A percentile compares a stretch with the other conserved stretches of the same genome.
Conservation (phyloP, 2,113 vertebrate genomes). For the Gadus chalcogrammus region DNA sequence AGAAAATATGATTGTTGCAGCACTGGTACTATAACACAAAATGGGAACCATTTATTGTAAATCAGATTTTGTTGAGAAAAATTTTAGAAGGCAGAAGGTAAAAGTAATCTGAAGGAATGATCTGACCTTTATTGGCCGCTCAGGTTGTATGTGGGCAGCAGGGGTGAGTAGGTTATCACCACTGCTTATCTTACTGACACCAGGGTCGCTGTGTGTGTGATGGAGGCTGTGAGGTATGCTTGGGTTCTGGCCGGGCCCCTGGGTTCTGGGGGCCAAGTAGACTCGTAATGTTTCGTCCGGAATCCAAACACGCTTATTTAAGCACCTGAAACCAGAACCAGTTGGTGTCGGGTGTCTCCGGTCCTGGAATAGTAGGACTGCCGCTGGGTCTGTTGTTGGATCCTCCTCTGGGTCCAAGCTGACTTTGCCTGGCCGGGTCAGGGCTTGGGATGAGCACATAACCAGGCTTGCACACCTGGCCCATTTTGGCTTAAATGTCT, state of each 20-base stretch:
- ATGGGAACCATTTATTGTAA: background rate
- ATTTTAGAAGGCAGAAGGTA: no score
- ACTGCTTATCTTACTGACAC: background rate
- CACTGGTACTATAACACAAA: background rate
- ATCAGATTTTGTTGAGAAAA: no score
- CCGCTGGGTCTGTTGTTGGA: constrained; percentile 58
- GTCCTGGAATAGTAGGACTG: constrained; percentile 63
- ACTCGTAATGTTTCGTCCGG: constrained; percentile 30
- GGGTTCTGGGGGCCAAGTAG: constrained; percentile 30
- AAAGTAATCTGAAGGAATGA: no score
- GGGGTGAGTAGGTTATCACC: constrained; percentile 28
- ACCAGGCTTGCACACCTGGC: background rate
- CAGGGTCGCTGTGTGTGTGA: background rate
- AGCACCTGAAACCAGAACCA: constrained; percentile 60
- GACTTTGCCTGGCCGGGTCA: background rate
- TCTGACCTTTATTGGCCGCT: no score
- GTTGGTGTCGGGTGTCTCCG: constrained; percentile 53
- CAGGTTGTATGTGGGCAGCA: no score
- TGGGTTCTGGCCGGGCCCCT: constrained; percentile 24
- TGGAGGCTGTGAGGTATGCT: constrained; percentile 29
- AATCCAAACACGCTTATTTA: constrained; percentile 61
- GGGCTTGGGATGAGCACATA: constrained; percentile 6
- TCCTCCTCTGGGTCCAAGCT: constrained; percentile 6
- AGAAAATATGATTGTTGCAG: background rate
- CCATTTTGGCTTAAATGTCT: background rate